A percentile compares a stretch with the other conserved stretches of the same genome.
Evolutionary conservation across 2,888 invertebrate genomes (phyloP).

Genomic region (Ashinkailepas kermadecensis): DNA sequence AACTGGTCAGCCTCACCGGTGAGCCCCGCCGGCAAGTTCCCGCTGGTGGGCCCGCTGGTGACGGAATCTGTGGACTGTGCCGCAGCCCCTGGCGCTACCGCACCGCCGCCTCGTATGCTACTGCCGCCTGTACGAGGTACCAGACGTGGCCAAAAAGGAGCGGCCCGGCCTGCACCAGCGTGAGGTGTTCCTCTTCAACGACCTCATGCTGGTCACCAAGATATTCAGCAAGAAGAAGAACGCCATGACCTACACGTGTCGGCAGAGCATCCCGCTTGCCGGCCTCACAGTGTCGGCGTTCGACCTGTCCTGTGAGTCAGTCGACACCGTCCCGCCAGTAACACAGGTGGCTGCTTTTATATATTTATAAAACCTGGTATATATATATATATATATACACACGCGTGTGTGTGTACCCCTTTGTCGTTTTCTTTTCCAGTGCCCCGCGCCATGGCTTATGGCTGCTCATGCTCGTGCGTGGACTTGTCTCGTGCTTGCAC

Average conservation of each 20-base stretch:
- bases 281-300: conserved; percentile 86
- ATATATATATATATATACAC: too few relatives aligned
- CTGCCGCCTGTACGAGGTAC: conserved; percentile 95
- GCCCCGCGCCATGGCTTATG: too few relatives aligned
- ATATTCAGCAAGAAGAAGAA: conserved; percentile 96
- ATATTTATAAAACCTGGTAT: too few relatives aligned
- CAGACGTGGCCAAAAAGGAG: conserved; percentile 92
- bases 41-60: neutral
- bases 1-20: neutral
- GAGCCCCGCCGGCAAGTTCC: neutral
- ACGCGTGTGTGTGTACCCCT: too few relatives aligned
- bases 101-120: conserved; percentile 96
- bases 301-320: conserved; percentile 72
- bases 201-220: conserved; percentile 92
- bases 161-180: conserved; percentile 60
- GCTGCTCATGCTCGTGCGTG: too few relatives aligned
- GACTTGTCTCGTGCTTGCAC: too few relatives aligned
- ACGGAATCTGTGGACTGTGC: neutral
- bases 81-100: conserved; percentile 68
- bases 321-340: neutral
- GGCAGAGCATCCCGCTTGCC: conserved; percentile 86
- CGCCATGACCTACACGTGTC: conserved; percentile 90
- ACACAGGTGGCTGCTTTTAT: too few relatives aligned
- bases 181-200: conserved; percentile 97
- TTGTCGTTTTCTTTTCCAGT: too few relatives aligned